A percentile compares a stretch with the other conserved stretches of the same genome.
phyloP scores from a whole-genome alignment of 2,888 invertebrate species.

The Pardosa pseudoannulata region DNA sequence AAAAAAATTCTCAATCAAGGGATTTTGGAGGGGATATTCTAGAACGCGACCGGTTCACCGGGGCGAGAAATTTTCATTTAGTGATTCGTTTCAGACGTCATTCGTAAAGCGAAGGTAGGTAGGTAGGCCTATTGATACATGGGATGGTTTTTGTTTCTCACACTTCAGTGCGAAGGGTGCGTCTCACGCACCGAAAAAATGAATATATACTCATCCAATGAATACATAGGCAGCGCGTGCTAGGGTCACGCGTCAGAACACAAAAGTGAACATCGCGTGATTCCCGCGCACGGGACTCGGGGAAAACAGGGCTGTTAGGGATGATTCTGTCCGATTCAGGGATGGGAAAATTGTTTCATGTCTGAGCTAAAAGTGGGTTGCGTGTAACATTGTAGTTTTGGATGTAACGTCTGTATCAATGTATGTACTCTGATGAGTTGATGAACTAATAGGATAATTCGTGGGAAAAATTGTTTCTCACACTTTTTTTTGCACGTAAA shows the following conservation, averaged over 20 bases:
- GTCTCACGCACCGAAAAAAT: constrained; percentile 8
- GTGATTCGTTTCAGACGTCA: background rate
- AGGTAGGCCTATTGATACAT: background rate
- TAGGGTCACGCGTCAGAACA: constrained; percentile 19
- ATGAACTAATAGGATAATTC: background rate
- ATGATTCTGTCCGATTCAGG: background rate
- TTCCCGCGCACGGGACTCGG: background rate
- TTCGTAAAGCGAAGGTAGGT: background rate
- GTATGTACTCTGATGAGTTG: background rate
- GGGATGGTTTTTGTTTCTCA: constrained; percentile 48
- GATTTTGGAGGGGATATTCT: background rate
- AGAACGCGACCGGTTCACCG: background rate
- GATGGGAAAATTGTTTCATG: constrained; percentile 51
- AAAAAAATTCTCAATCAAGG: background rate
- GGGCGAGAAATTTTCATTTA: constrained; percentile 43
- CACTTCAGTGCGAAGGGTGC: constrained; percentile 21
- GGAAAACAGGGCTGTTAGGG: background rate
- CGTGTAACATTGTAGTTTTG: constrained; percentile 14
- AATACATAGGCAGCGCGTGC: constrained; percentile 32
- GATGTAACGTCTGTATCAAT: background rate
- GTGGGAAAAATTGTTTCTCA: constrained; percentile 18
- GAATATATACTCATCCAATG: constrained; percentile 11
- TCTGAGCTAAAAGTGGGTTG: background rate
- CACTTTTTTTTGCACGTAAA: too few species aligned
- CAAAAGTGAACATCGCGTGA: constrained; percentile 42